These are phyloP conservation scores for Lasioglossum baleicum DNA, from an alignment of 1,140 invertebrate genomes.

Conservation along the genomic window DNA sequence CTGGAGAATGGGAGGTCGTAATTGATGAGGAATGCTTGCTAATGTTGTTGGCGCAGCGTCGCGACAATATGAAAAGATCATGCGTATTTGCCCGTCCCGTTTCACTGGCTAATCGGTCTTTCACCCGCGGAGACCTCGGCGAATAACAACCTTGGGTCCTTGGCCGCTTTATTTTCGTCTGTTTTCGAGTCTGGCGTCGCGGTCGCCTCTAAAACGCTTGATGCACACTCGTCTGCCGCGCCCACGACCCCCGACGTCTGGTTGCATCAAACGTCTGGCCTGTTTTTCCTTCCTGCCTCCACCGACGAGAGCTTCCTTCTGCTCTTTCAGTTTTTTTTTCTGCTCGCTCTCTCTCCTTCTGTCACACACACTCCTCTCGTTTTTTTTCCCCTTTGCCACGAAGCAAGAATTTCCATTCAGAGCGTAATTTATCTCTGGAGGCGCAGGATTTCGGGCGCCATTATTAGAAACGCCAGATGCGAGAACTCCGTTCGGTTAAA, in stretches of 20 bases:
- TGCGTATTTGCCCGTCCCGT: slow-evolving; percentile 4
- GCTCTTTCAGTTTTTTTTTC: background rate
- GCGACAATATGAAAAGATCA: background rate
- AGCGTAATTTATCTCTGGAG: background rate
- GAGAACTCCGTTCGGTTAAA: background rate
- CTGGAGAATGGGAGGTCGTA: no score
- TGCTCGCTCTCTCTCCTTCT: background rate
- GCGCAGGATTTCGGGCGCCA: background rate
- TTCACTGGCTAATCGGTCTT: slow-evolving; percentile 29
- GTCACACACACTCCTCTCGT: background rate
- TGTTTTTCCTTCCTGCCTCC: slow-evolving; percentile 18
- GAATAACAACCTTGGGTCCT: slow-evolving; percentile 41
- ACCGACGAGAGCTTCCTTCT: background rate
- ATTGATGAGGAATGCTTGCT: no score
- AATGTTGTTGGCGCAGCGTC: no score
- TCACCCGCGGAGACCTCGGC: slow-evolving; percentile 21
- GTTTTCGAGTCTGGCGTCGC: slow-evolving; percentile 36
- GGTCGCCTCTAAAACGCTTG: slow-evolving; percentile 31
- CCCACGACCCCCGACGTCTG: slow-evolving; percentile 15
- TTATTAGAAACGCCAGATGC: background rate
- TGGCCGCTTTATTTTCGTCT: slow-evolving; percentile 52
- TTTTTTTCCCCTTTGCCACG: background rate
- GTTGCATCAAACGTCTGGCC: slow-evolving; percentile 17
- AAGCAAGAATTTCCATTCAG: slow-evolving; percentile 49
- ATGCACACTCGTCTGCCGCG: background rate